Evolutionary conservation across 1,140 invertebrate genomes (phyloP), one percentile per base, ranked within the genome.

Genomic region (Zaprionus inermis): DNA sequence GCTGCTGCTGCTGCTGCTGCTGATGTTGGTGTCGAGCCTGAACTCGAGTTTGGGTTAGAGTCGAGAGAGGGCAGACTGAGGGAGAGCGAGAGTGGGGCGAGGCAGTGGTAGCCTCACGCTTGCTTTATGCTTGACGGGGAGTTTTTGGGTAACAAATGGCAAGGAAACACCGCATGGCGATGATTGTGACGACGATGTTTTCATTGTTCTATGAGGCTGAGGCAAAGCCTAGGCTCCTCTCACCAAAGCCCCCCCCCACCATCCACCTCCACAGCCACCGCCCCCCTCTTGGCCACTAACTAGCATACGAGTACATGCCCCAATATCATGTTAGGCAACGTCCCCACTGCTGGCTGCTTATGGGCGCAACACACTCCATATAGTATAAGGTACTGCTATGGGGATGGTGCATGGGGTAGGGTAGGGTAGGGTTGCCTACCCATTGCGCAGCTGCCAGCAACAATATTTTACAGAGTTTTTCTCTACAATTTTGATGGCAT

Each of bases 171-270:
- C 82, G 82, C 82, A 88, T 86, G 82, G 82, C 82, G 82, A 86
- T 88, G 82, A 86, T 86, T 86, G 82, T 86, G 82, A 88, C 83
- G 82, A 86, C 83, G 76, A 86, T 86, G 82, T 86, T 86, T 86
- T 86, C 83, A 86, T 86, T 86, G 83, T 86, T 86, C 80, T 86
- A 76, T 85, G 77, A 85, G 75, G 71, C 82, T 79, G 71, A 72
- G 70, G 55, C 61, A 70, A 59, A 16, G 32, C 49, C 38, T 44
- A 44, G 38, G 16, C 51, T 22, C 52, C 59, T 49, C 38, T 54
- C 36, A 28, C 5, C n/a, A n/a, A n/a, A n/a, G 4, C 11, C 32
- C 46, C 20, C 36, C 24, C 30, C 41, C 11, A 6, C 18, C 41
- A 14, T 41, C 12, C 28, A 7, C 32, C 32, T 51, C 11, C 20